Conservation (phyloP, 2,888 invertebrate genomes). For the Scaptomyza parva region DNA sequence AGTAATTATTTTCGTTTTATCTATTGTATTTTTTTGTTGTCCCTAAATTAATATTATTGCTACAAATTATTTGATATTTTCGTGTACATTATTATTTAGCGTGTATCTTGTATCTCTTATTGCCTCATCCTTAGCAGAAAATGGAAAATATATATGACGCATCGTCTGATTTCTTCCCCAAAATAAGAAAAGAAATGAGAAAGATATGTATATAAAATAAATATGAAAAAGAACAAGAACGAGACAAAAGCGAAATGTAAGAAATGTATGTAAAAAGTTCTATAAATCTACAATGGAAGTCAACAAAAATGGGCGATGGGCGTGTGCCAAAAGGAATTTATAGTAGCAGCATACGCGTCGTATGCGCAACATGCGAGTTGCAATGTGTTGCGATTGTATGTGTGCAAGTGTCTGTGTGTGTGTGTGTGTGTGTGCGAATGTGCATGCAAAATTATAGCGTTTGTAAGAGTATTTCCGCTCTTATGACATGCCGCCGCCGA, state of each 20-base stretch:
- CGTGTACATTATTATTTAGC: neutral
- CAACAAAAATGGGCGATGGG: constrained; percentile 42
- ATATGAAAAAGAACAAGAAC: constrained; percentile 41
- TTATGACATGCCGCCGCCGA: constrained; percentile 53
- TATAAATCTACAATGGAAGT: constrained; percentile 47
- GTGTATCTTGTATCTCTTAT: constrained; percentile 23
- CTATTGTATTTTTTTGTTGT: no score
- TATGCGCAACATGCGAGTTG: constrained; percentile 59
- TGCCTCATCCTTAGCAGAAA: constrained; percentile 6
- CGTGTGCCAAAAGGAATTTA: constrained; percentile 56
- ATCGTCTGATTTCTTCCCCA: constrained; percentile 20
- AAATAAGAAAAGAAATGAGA: constrained; percentile 13
- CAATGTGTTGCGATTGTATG: constrained; percentile 28
- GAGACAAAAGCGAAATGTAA: constrained; percentile 21
- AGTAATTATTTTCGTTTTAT: no score
- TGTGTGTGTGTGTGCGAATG: constrained; percentile 10
- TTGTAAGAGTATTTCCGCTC: constrained; percentile 65
- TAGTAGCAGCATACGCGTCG: constrained; percentile 60
- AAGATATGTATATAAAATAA: constrained; percentile 35
- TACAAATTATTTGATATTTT: neutral
- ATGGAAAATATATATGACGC: constrained; percentile 43
- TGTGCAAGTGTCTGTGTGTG: no score
- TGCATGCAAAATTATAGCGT: constrained; percentile 61
- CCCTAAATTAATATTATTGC: no score
- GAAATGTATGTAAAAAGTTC: constrained; percentile 50